A percentile compares a stretch with the other conserved stretches of the same genome.
phyloP scores from a whole-genome alignment of 2,113 vertebrate genomes.

The Pangasianodon hypophthalmus region DNA sequence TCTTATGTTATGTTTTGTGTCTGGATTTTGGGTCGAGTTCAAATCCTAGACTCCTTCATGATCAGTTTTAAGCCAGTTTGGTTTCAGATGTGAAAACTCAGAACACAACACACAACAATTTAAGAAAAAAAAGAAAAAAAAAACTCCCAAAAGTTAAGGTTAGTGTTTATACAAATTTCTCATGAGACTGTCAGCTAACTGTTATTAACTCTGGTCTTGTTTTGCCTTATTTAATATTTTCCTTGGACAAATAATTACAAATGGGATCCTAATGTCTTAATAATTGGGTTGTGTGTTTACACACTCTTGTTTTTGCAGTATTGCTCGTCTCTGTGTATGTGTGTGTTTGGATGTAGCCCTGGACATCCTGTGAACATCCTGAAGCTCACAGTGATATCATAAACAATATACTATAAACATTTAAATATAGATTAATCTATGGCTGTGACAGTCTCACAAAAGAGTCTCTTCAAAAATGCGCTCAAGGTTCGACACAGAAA shows the following conservation, averaged over 20 bases:
- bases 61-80: background rate
- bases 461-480: background rate
- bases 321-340: background rate
- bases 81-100: background rate
- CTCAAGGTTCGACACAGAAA: no score
- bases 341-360: background rate
- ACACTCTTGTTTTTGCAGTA: no score
- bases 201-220: background rate
- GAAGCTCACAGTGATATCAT: background rate
- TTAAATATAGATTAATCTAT: background rate
- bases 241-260: background rate
- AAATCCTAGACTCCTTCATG: background rate
- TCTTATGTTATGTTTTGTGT: no score
- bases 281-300: background rate
- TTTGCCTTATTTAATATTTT: background rate
- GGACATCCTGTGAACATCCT: slow-evolving; percentile 20
- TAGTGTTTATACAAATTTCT: background rate
- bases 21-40: background rate
- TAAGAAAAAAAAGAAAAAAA: background rate
- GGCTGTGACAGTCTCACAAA: background rate
- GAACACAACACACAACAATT: background rate
- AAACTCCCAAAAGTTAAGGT: background rate
- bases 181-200: background rate
- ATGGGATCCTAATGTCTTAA: background rate
- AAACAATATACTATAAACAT: slow-evolving; percentile 14